Percentiles rank a stretch among this genome's conserved stretches.
phyloP scores from a whole-genome alignment of 2,797 vertebrate species.

The Enoplosus armatus region DNA sequence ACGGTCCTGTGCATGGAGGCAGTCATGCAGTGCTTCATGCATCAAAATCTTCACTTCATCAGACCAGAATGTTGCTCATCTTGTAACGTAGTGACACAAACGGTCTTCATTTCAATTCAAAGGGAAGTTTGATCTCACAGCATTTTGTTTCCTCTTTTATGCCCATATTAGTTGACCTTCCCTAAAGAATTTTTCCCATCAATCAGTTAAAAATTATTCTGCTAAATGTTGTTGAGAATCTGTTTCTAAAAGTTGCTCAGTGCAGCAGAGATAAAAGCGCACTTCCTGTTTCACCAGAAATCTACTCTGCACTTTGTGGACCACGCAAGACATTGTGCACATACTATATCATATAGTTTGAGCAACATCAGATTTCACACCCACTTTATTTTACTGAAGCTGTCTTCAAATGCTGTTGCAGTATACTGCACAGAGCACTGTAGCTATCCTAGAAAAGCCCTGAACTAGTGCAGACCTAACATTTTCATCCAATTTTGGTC shows the following conservation, averaged over 20 bases:
- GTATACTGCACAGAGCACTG: background rate
- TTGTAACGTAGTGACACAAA: constrained; percentile 56
- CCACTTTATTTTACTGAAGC: constrained; percentile 31
- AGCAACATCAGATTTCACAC: constrained; percentile 46
- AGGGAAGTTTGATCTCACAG: constrained; percentile 47
- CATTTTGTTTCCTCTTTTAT: constrained; percentile 59
- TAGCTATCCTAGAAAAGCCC: background rate
- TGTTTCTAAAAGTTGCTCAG: constrained; percentile 68
- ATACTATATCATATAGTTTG: constrained; percentile 31
- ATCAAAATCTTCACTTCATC: constrained; percentile 63
- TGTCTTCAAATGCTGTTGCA: constrained; percentile 13
- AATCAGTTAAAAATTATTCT: constrained; percentile 35
- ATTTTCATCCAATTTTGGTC: constrained; percentile 47
- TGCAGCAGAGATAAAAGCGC: constrained; percentile 75
- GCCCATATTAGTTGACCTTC: constrained; percentile 18
- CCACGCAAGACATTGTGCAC: constrained; percentile 59
- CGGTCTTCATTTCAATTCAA: constrained; percentile 48
- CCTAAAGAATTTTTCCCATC: constrained; percentile 5
- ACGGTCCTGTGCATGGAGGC: constrained; percentile 37
- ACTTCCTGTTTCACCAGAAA: constrained; percentile 84
- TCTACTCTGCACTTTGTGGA: constrained; percentile 61
- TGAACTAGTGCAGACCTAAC: constrained; percentile 1
- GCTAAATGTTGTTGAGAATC: constrained; percentile 36
- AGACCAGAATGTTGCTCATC: constrained; percentile 74
- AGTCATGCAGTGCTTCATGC: constrained; percentile 58